These are phyloP conservation scores for Mizuhopecten yessoensis DNA, from an alignment of 1,140 invertebrate species.

Conservation along the genomic window DNA sequence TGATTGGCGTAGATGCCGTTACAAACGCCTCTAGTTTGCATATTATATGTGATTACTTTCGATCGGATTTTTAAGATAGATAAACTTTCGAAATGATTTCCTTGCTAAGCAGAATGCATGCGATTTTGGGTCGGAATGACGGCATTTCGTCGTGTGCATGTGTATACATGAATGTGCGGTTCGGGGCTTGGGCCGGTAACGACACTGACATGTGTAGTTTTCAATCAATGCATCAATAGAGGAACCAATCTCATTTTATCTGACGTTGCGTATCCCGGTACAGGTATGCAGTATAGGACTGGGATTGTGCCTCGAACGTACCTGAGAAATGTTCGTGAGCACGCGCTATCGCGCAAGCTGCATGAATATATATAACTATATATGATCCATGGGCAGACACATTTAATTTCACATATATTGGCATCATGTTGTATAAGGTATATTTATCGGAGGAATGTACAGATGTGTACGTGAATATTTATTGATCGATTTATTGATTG, in stretches of 20 bases:
- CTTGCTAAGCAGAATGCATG: slow-evolving; percentile 33
- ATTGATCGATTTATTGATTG: not conserved
- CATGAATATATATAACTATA: no score
- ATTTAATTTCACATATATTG: no score
- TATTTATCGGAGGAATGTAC: no score
- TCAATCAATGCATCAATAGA: not conserved
- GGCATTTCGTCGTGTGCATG: not conserved
- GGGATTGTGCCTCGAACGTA: no score
- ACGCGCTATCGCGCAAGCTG: no score
- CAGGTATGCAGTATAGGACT: not conserved
- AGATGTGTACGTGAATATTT: not conserved
- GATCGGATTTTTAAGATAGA: slow-evolving; percentile 38
- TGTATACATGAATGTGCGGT: not conserved
- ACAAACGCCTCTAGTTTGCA: slow-evolving; percentile 37
- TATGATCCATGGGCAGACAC: no score
- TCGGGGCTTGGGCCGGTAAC: not conserved
- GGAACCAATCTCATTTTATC: not conserved
- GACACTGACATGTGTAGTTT: not conserved
- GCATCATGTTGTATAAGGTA: no score
- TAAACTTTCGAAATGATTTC: slow-evolving; percentile 35
- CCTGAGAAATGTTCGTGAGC: no score
- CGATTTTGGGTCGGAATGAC: not conserved
- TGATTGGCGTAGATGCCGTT: slow-evolving; percentile 31
- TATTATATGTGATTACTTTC: slow-evolving; percentile 29
- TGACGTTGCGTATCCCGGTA: not conserved